Evolutionary conservation across 2,797 vertebrate species (phyloP).

Genomic region (Dermochelys coriacea): DNA sequence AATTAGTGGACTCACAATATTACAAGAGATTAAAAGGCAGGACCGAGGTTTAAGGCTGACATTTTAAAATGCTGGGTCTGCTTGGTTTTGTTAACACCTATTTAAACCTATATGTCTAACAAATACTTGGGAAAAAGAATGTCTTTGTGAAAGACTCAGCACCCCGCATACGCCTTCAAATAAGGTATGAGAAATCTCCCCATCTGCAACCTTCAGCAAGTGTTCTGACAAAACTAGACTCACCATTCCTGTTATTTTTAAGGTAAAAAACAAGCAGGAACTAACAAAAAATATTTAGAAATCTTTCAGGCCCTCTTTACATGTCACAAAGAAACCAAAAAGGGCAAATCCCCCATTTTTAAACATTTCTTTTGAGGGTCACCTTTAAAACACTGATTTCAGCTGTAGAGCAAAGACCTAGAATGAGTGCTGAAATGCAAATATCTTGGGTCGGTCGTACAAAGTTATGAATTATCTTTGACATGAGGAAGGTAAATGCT

Average conservation of each 20-base stretch:
- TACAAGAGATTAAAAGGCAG: background rate
- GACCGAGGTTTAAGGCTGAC: background rate
- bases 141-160: background rate
- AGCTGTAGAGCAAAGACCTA: no score
- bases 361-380: slow-evolving; percentile 42
- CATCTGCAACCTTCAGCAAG: background rate
- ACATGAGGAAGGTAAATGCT: background rate
- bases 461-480: background rate
- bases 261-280: background rate
- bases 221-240: slow-evolving; percentile 5
- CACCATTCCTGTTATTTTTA: background rate
- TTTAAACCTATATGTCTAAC: background rate
- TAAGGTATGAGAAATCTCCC: background rate
- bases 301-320: background rate
- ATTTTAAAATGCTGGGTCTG: background rate
- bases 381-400: slow-evolving; percentile 4
- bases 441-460: rapidly evolving
- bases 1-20: background rate
- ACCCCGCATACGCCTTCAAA: background rate
- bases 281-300: slow-evolving; percentile 14
- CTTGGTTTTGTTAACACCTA: background rate
- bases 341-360: background rate
- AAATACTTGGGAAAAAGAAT: background rate
- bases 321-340: background rate
- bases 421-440: no score